Percentiles rank a stretch among this genome's conserved stretches.
Evolutionary conservation across 2,797 vertebrate genomes (phyloP).

Genomic region (Centroberyx gerrardi): DNA sequence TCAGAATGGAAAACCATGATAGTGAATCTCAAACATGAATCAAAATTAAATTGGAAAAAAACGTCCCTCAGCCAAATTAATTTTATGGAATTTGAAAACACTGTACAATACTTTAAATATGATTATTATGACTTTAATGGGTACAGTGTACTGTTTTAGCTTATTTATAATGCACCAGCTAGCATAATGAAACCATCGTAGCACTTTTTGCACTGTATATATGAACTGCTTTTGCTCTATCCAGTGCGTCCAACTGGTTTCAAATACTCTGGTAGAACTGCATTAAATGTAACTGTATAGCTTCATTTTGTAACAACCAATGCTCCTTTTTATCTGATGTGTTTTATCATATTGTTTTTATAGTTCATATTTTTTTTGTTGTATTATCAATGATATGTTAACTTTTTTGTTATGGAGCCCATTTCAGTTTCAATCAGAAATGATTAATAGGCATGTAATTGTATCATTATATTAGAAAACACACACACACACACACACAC

Average conservation of each 20-base stretch:
- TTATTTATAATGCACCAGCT: constrained; percentile 84
- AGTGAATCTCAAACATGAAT: constrained; percentile 53
- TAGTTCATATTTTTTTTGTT: constrained; percentile 48
- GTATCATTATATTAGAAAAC: not conserved
- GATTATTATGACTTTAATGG: constrained; percentile 59
- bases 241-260: constrained; percentile 66
- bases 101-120: constrained; percentile 64
- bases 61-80: constrained; percentile 65
- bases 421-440: constrained; percentile 34
- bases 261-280: constrained; percentile 71
- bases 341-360: constrained; percentile 69
- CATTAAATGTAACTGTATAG: constrained; percentile 73
- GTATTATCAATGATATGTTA: constrained; percentile 73
- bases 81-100: constrained; percentile 59
- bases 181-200: constrained; percentile 78
- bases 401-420: constrained; percentile 57
- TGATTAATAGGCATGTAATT: constrained; percentile 30
- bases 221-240: constrained; percentile 71
- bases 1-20: constrained; percentile 25
- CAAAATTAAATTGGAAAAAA: constrained; percentile 65
- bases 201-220: constrained; percentile 88
- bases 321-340: constrained; percentile 70
- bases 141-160: constrained; percentile 67
- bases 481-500: constrained; percentile 28
- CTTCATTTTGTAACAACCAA: constrained; percentile 75